Base-by-base conservation (phyloP, 2,888 invertebrate species). In the Dicranocentrus wangi region DNA sequence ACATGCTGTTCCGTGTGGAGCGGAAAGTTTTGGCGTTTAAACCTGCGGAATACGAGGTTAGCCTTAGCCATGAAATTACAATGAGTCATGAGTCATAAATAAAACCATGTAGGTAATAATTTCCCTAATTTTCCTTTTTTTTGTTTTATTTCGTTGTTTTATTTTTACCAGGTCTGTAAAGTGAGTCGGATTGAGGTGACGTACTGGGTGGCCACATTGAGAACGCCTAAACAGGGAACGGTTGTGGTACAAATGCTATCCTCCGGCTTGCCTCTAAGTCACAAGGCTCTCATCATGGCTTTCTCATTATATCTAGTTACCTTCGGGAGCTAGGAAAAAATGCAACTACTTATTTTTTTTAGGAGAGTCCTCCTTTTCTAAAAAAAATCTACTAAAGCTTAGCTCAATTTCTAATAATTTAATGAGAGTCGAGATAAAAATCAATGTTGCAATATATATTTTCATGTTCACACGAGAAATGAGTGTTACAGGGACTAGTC, bases 271-370 rank as follows among this genome's bases (percentile, higher is more conserved):
- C 76, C 81, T 60, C 47, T 71, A 42, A 81, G 32, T 17, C 76
- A 60, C 60, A 81, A 81, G 61, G 81, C 76, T 10, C 76, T 81
- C 58, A 65, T 81, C 47, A 81, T 81, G 81, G 71, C 76, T 5
- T 81, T 81, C 61, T 81, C 81, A 39, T 68, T 81, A 53, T 81
- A 81, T 68, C 60, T 81, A 60, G 65, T 81, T 63, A 81, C 81
- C 70, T 81, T 81, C 39, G 70, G 66, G 0, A 68, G 68, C 68
- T 68, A 75, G 51, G 47, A 61, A 60, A 61, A 25, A 21, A 5
- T 69, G 25, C 32, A 47, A 23, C 19, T 21, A 17, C n/a, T 51
- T n/a, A n/a, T n/a, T n/a, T n/a, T n/a, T n/a, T n/a, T n/a, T n/a
- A n/a, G n/a, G n/a, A n/a, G n/a, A n/a, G n/a, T n/a, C n/a, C n/a